phyloP scores from a whole-genome alignment of 2,888 invertebrate genomes.

The Parnassius mnemosyne region DNA sequence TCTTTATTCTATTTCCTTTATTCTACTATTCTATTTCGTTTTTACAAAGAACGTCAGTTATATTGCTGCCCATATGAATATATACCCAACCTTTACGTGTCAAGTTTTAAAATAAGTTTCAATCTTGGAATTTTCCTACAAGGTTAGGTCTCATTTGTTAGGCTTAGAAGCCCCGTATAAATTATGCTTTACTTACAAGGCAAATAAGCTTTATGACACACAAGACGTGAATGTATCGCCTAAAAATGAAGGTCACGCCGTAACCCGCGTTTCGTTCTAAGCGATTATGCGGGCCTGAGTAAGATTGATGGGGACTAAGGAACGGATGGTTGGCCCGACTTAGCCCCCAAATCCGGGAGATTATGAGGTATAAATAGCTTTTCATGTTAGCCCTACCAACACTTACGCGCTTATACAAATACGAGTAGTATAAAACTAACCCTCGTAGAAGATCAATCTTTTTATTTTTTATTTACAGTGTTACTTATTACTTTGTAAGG shows the following conservation, averaged over 20 bases:
- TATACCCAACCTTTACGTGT: constrained; percentile 6
- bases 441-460: no score
- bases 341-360: constrained; percentile 23
- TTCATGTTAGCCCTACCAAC: constrained; percentile 10
- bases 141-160: constrained; percentile 24
- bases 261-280: constrained; percentile 69
- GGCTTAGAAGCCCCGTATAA: constrained; percentile 15
- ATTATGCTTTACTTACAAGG: constrained; percentile 21
- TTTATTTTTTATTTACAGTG: no score
- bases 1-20: no score
- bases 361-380: constrained; percentile 26
- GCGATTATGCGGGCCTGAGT: constrained; percentile 74
- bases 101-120: constrained; percentile 20
- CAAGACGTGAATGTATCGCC: constrained; percentile 46
- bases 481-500: no score
- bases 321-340: constrained; percentile 31
- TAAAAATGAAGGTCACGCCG: constrained; percentile 61
- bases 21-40: no score
- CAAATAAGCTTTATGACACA: constrained; percentile 31
- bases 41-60: no score
- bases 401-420: constrained; percentile 13
- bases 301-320: constrained; percentile 69
- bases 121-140: constrained; percentile 19
- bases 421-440: constrained; percentile 9
- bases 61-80: no score